Evolutionary conservation across 2,888 invertebrate genomes (phyloP), one percentile per base, ranked within the genome.

Genomic region (Melanchra persicariae): DNA sequence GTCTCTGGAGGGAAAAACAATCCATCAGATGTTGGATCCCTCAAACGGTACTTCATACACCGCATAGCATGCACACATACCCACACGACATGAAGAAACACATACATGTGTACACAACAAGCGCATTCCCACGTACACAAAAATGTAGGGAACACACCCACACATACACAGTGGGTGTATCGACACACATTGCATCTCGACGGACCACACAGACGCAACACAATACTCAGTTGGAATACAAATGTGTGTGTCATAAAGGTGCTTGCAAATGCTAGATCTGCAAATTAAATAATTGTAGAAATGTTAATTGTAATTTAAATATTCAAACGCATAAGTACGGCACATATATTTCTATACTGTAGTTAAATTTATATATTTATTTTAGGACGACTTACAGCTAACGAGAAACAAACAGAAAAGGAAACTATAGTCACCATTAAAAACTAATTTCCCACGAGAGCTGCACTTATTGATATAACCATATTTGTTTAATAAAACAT

Each of bases 21-120:
- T 91, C 90, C 90, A 90, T 90, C 91, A 90, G 87, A 83, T 79
- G 86, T 87, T 84, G 84, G 82, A 78, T 83, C 85, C 83, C 88
- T 88, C 89, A 88, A 88, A 89, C 89, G 85, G 83, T 84, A 85
- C 89, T 88, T 85, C 79, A 87, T 85, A 87, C 83, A 85, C 85
- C 88, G 82, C 88, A 81, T 70, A 71, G 69, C 71, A 63, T 54
- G 51, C 84, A 79, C 74, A 82, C 75, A 76, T 67, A 67, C 52
- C 57, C 69, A 61, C 22, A 43, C 55, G 62, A 63, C 73, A 66
- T 64, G 70, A 74, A 74, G 70, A 74, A 69, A 63, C 59, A 64
- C 54, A 26, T 77, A 71, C 52, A 60, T 60, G 66, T 57, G 65
- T 59, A 63, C 54, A 69, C 52, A 49, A 30, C 43, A 22, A 9